Conservation (phyloP, 92 coral and sea anemone genomes). For the Montipora capitata region DNA sequence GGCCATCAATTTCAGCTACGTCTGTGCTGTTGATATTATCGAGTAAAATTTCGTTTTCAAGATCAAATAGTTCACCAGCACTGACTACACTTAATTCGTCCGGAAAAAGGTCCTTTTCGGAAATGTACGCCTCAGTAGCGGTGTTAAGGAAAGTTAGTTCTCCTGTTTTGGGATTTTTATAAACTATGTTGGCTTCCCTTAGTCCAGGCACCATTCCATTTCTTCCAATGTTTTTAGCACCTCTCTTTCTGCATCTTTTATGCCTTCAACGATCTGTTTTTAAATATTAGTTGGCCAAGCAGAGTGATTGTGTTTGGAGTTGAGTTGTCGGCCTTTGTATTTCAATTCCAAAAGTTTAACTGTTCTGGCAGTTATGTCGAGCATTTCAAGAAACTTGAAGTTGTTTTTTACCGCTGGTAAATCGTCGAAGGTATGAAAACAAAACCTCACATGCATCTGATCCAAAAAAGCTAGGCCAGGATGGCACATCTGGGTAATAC, state of each 20-base stretch:
- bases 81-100: neutral
- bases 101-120: neutral
- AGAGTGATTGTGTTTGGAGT: too few species aligned
- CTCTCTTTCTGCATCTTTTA: constrained; percentile 37
- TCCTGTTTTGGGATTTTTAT: neutral
- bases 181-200: too few species aligned
- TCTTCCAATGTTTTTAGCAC: too few species aligned
- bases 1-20: neutral
- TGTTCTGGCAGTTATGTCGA: constrained; percentile 17
- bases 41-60: neutral
- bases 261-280: too few species aligned
- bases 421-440: constrained; percentile 33
- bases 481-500: constrained; percentile 20
- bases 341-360: too few species aligned
- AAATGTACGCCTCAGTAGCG: neutral
- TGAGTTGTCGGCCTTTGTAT: too few species aligned
- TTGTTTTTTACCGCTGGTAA: constrained; percentile 26
- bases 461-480: constrained; percentile 11
- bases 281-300: too few species aligned
- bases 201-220: too few species aligned
- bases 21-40: neutral
- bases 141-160: neutral
- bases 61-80: neutral
- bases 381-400: constrained; percentile 28
- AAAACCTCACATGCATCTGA: constrained; percentile 35